Evolutionary conservation across 2,113 vertebrate genomes (phyloP).

Genomic region (Alaudala cheleensis): DNA sequence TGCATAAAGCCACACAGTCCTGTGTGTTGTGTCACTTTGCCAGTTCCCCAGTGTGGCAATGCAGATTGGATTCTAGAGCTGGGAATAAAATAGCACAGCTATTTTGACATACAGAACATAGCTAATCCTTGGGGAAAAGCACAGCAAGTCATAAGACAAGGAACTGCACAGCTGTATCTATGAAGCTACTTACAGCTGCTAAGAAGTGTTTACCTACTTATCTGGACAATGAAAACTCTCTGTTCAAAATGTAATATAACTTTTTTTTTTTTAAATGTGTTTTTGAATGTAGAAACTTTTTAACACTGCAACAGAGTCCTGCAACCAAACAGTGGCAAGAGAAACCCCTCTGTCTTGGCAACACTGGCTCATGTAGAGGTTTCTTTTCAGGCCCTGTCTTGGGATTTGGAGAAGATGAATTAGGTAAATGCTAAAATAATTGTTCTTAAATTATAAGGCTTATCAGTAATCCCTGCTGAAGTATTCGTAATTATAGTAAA

Average conservation of each 20-base stretch:
- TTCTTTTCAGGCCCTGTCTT: conserved; percentile 89
- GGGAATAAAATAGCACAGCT: not conserved
- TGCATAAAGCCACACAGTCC: not conserved
- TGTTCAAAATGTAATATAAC: conserved; percentile 18
- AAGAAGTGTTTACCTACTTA: not conserved
- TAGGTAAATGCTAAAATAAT: conserved; percentile 74
- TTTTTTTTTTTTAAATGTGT: conserved; percentile 42
- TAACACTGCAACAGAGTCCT: conserved; percentile 90
- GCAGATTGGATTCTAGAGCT: not conserved
- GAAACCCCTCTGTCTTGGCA: conserved; percentile 91
- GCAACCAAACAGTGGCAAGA: conserved; percentile 91
- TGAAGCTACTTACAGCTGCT: not conserved
- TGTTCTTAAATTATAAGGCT: not conserved
- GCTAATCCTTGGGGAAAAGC: not conserved
- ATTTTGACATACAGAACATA: not conserved
- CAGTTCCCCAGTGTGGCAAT: not conserved
- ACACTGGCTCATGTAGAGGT: conserved; percentile 84
- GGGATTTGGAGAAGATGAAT: conserved; percentile 97
- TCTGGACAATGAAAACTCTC: not conserved
- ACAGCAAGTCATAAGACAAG: not conserved
- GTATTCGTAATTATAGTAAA: not conserved
- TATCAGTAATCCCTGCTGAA: not conserved
- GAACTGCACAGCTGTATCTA: not conserved
- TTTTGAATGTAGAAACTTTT: conserved; percentile 87
- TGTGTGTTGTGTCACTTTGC: not conserved